Base-by-base conservation (phyloP, 2,888 invertebrate genomes). In the Coenonympha glycerion region DNA sequence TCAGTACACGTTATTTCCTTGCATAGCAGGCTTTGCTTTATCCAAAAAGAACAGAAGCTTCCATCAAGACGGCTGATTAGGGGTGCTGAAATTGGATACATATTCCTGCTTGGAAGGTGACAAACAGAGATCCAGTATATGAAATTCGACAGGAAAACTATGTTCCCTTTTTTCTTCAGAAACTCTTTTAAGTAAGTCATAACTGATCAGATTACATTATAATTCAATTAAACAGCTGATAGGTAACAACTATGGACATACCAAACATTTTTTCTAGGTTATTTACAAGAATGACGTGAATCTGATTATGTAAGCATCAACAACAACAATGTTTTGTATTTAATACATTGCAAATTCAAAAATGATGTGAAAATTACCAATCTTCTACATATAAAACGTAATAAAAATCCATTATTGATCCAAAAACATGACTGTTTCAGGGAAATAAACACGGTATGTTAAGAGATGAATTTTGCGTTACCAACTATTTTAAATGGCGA, bases 241-340 rank as follows among this genome's bases (percentile, higher is more conserved):
- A 31, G 49, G 41, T 34, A 49, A 65, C 63, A 59, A 31, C 34
- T 31, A 51, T 33, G 30, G 46, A 42, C 33, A 16, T 21, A 13
- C 15, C 24, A 39, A 26, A n/a, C 19, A 19, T 37, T 15, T 28
- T 40, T 74, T 76, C 52, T 71, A 83, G 83, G 83, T 82, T 84
- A 83, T 66, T 69, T 62, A 59, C 47, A 63, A 73, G 66, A 68
- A 75, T 84, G 84, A 83, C 85, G 75, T 81, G 60, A 44, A 39
- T 57, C n/a, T n/a, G 61, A 67, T 69, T 87, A 86, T 85, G 80
- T 87, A 86, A 86, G 84, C 70, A 24, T 73, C 67, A 78, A 77
- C 68, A 79, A 73, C 62, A 72, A 66, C 65, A 71, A 71, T 62
- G 62, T 47, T 37, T 44, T 22, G 36, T 49, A 50, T 45, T 28